Percentiles rank a stretch among this genome's conserved stretches.
Evolutionary conservation across 2,888 invertebrate species (phyloP).

Genomic region (Tethea ocularis): DNA sequence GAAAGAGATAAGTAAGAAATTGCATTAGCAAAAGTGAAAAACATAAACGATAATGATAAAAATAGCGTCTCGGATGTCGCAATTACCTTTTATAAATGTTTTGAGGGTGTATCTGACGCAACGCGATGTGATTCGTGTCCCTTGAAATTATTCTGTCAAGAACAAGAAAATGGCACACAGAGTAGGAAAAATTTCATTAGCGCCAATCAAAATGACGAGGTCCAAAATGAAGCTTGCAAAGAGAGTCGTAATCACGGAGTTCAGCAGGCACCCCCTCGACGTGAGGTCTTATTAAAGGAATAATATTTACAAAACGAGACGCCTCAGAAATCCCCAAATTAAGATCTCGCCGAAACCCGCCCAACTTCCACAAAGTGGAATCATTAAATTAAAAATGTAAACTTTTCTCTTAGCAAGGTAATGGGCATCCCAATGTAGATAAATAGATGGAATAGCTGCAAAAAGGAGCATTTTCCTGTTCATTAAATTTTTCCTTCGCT

Average conservation of each 20-base stretch:
- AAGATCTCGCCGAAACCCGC: constrained; percentile 84
- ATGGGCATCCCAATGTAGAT: constrained; percentile 85
- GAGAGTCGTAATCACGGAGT: constrained; percentile 83
- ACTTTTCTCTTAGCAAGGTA: constrained; percentile 85
- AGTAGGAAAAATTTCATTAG: constrained; percentile 84
- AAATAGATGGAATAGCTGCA: constrained; percentile 85
- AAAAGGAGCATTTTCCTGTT: constrained; percentile 85
- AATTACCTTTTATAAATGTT: constrained; percentile 71
- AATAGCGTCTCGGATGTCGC: constrained; percentile 70
- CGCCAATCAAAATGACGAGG: constrained; percentile 84
- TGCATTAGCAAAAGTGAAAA: constrained; percentile 80
- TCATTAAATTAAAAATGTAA: constrained; percentile 85
- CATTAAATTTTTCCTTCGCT: constrained; percentile 85
- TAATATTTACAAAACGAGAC: constrained; percentile 85
- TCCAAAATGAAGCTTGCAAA: constrained; percentile 82
- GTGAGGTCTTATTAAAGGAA: constrained; percentile 84
- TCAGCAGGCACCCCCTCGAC: constrained; percentile 80
- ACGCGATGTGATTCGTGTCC: constrained; percentile 67
- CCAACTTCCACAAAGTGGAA: constrained; percentile 85
- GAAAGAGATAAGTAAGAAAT: constrained; percentile 78
- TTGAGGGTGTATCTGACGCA: constrained; percentile 72
- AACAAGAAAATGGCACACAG: constrained; percentile 77
- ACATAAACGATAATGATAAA: constrained; percentile 74
- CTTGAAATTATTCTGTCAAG: constrained; percentile 79
- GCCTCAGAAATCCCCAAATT: constrained; percentile 84